These are phyloP conservation scores for Ariopsis seemanni DNA, from an alignment of 2,113 vertebrate genomes.

Conservation along the genomic window DNA sequence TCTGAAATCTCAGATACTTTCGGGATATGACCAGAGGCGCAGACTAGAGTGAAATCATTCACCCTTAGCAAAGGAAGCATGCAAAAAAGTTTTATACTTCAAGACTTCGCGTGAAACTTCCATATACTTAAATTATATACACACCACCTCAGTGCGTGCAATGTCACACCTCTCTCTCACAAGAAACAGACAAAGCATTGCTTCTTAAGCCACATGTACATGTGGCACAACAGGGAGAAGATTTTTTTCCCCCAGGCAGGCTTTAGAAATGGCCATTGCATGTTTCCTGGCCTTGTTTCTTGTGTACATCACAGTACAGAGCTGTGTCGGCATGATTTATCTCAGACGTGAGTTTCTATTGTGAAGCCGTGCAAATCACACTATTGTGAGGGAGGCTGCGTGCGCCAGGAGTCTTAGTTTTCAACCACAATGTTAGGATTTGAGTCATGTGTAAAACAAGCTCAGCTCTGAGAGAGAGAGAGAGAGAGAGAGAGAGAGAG, in stretches of 20 bases:
- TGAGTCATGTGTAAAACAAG: constrained; percentile 40
- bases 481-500: neutral
- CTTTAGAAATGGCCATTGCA: constrained; percentile 7
- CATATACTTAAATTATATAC: neutral
- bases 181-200: neutral
- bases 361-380: constrained; percentile 8
- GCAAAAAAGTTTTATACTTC: neutral
- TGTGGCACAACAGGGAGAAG: neutral
- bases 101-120: neutral
- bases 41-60: neutral
- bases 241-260: neutral
- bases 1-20: neutral
- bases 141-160: neutral
- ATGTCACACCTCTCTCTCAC: neutral
- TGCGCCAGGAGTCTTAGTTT: constrained; percentile 32
- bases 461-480: neutral
- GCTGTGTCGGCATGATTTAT: constrained; percentile 18
- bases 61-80: neutral
- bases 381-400: constrained; percentile 10
- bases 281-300: constrained; percentile 31
- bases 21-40: neutral
- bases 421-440: constrained; percentile 33
- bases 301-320: neutral
- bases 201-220: neutral
- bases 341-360: constrained; percentile 33